Percentiles rank a stretch among this genome's conserved stretches.
Conservation (phyloP, 2,797 vertebrate genomes). For the Cynodonichthys magdalenae region DNA sequence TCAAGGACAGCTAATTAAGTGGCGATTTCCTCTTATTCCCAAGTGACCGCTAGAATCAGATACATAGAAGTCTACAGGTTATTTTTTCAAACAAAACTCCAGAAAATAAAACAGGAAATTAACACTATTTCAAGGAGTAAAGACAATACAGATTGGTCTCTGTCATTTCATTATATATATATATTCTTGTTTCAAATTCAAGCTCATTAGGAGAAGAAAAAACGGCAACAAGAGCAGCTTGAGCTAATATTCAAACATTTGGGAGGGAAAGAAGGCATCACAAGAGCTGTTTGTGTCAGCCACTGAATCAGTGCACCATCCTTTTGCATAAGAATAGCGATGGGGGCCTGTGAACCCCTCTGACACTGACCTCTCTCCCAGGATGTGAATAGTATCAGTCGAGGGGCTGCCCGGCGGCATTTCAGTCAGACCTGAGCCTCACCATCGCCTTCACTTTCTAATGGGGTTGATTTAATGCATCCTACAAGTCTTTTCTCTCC, state of each 20-base stretch:
- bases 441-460: constrained; percentile 90
- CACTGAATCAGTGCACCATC: constrained; percentile 79
- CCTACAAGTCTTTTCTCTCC: constrained; percentile 77
- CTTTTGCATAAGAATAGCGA: constrained; percentile 95
- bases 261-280: constrained; percentile 69
- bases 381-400: constrained; percentile 89
- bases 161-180: too few species aligned
- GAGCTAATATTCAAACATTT: constrained; percentile 56
- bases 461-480: constrained; percentile 98
- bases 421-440: constrained; percentile 86
- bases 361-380: constrained; percentile 89
- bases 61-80: constrained; percentile 38
- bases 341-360: constrained; percentile 89
- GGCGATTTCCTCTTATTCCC: constrained; percentile 78
- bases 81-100: constrained; percentile 7
- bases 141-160: background rate
- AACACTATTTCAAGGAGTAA: background rate
- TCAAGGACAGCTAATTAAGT: constrained; percentile 81
- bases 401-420: constrained; percentile 75
- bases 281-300: constrained; percentile 80
- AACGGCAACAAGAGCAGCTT: background rate
- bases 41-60: constrained; percentile 56
- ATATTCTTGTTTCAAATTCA: too few species aligned
- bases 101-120: background rate
- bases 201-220: background rate